Evolutionary conservation across 2,888 invertebrate genomes (phyloP), one percentile per base, ranked within the genome.

Genomic region (Dolomedes plantarius): DNA sequence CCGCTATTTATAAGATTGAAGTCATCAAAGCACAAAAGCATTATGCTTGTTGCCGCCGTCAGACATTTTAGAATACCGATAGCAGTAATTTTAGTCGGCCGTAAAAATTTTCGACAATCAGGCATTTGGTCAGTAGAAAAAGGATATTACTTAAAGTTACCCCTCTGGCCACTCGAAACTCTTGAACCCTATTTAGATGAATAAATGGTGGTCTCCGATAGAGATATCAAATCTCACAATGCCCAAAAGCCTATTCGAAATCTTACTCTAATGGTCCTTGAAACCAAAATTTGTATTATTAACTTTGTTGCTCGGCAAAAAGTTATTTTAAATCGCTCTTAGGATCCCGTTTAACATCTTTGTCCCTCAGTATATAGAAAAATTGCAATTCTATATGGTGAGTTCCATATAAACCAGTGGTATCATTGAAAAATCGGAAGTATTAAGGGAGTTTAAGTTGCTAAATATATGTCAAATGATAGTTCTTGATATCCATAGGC

Each of bases 1-100:
- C 16, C 16, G 32, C 32, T 19, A 32, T 67, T 67, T 67, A 28
- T 67, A 32, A 32, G 67, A 67, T 32, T 32, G 31, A 28, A 67
- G 19, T n/a, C 67, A 56, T 56, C 23, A 23, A 23, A 23, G 56
- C 11, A 56, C 2, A 56, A 23, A 56, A 23, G 3, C 56, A 56
- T 56, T 11, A 46, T 9, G 46, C 13, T 16, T 16, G 16, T 46
- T 46, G 1, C 23, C 19, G 3, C 56, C 11, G 23, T 56, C 5
- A 23, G 23, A 23, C 56, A 56, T 23, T 56, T 56, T 23, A 46
- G 16, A 36, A 36, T 36, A 11, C n/a, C 46, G 2, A 11, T 5
- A 46, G 46, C 46, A 46, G 46, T n/a, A 6, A 46, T 56, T 23
- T 1, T 2, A 46, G 13, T 16, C 9, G 46, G 23, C 23, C 23